Base-by-base conservation (phyloP, 2,797 vertebrate genomes). In the Cetoscarus ocellatus region DNA sequence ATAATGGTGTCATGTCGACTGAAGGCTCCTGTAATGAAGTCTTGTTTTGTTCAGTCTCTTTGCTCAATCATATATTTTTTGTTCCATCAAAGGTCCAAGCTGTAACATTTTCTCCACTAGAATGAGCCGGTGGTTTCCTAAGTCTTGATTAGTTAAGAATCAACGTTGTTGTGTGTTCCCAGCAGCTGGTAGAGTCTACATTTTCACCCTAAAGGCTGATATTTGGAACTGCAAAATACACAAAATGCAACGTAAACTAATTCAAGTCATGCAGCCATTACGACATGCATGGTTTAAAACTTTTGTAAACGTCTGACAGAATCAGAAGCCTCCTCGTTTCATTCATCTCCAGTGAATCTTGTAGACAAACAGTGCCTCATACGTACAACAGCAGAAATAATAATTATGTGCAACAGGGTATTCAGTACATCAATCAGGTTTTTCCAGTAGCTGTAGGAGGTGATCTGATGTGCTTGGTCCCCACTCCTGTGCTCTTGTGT, bases 251-350 rank as follows among this genome's bases (percentile, higher is more conserved):
- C 77, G 84, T 83, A 88, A 93, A 89, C 75, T 58, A 88, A 81
- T 74, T 69, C 69, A 89, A 75, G 79, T 91, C 92, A 94, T 93
- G 93, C 94, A 93, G 90, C 86, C 89, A 38, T 87, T 82, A 86
- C 9, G 88, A 94, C 93, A 94, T 94, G 92, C 92, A 93, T 87
- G 91, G 81, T 84, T 79, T 80, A 63, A 81, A 87, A 70, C 80
- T 80, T 82, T 79, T 90, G 87, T 90, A 91, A 92, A 91, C 81
- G n/a, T 83, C 67, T 89, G 60, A 61, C 55, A 67, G 80, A 87
- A 72, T 80, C 76, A 49, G 71, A 59, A 77, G 64, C 65, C 40
- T 45, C 83, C 53, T 6, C 19, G 35, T 75, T 62, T 70, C 76
- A 83, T 64, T 71, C 45, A 62, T 69, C 61, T 71, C 27, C 38